Percentiles rank a stretch among this genome's conserved stretches.
phyloP scores from a whole-genome alignment of 2,113 vertebrate species.

The Abramis brama region DNA sequence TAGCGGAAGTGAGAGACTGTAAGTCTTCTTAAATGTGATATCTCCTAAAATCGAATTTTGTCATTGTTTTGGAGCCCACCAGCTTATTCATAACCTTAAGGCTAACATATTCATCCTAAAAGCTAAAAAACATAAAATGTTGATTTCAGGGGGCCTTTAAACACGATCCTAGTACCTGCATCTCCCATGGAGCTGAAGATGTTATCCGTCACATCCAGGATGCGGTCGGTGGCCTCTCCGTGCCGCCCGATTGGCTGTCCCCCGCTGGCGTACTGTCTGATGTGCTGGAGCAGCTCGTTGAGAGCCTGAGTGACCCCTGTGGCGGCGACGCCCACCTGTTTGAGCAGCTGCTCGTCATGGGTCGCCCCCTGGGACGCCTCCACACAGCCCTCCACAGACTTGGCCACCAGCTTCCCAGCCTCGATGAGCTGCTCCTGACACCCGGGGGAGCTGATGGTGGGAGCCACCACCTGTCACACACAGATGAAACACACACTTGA shows the following conservation, averaged over 20 bases:
- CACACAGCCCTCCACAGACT: conserved; percentile 93
- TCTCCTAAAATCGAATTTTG: no score
- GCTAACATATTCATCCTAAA: no score
- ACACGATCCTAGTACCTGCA: conserved; percentile 76
- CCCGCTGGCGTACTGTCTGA: conserved; percentile 89
- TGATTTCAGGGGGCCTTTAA: background rate
- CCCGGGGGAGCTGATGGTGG: conserved; percentile 93
- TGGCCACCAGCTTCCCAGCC: conserved; percentile 93
- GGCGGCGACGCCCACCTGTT: conserved; percentile 90
- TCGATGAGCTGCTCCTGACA: conserved; percentile 97
- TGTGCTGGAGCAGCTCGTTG: conserved; percentile 94
- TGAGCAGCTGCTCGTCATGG: conserved; percentile 87
- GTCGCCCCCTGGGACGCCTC: conserved; percentile 92
- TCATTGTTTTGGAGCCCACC: no score
- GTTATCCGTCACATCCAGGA: conserved; percentile 93
- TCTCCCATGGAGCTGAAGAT: conserved; percentile 99
- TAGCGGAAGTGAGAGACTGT: no score
- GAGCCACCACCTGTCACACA: conserved; percentile 89
- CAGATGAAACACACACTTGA: background rate
- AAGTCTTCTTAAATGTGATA: no score
- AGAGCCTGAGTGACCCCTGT: conserved; percentile 92
- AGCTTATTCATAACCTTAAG: no score
- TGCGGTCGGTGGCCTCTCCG: conserved; percentile 94
- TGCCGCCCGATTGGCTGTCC: conserved; percentile 91
- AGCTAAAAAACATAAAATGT: no score